phyloP scores from a whole-genome alignment of 2,888 invertebrate genomes.

The Synanthedon vespiformis region DNA sequence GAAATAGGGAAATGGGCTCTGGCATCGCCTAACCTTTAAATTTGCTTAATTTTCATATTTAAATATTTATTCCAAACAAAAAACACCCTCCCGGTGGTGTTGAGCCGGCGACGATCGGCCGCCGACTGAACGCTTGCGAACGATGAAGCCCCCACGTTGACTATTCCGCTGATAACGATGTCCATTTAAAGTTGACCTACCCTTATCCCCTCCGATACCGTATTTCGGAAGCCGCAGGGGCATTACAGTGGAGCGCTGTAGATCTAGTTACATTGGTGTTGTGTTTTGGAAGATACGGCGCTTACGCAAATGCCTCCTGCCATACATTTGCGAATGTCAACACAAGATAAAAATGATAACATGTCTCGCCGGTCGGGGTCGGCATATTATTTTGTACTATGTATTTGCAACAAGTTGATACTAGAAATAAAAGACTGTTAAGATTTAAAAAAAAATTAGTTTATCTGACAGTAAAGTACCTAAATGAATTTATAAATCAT shows the following conservation, averaged over 20 bases:
- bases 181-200: constrained; percentile 25
- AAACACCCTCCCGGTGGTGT: constrained; percentile 17
- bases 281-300: constrained; percentile 25
- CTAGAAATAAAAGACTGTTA: no score
- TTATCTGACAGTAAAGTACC: no score
- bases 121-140: constrained; percentile 40
- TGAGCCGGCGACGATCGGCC: constrained; percentile 56
- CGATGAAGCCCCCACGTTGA: constrained; percentile 41
- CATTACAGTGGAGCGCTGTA: constrained; percentile 1
- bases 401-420: neutral
- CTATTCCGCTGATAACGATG: constrained; percentile 38
- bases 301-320: constrained; percentile 63
- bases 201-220: constrained; percentile 4
- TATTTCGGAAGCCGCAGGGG: neutral
- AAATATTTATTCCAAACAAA: no score
- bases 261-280: constrained; percentile 23
- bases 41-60: no score
- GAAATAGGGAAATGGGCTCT: no score
- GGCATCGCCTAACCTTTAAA: no score
- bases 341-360: constrained; percentile 50
- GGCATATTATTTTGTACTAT: constrained; percentile 31
- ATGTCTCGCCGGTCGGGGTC: constrained; percentile 43
- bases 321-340: constrained; percentile 52
- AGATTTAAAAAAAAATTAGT: no score
- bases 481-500: no score